Percentiles rank a stretch among this genome's conserved stretches.
These are phyloP conservation scores for Hyposoter dolosus DNA, from an alignment of 2,888 invertebrate species.

Conservation along the genomic window DNA sequence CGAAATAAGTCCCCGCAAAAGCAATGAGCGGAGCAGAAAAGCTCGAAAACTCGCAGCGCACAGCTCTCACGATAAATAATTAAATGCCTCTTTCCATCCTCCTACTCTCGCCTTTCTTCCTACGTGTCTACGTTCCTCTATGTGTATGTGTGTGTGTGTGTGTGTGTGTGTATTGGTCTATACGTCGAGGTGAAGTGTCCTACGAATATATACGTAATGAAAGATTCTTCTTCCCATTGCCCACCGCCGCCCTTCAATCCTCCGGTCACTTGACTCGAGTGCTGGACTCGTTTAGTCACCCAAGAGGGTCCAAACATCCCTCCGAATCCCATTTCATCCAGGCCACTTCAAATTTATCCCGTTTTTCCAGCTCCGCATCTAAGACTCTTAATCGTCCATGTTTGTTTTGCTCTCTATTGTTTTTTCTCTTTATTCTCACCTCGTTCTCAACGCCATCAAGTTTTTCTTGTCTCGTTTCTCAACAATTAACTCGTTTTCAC, in stretches of 20 bases:
- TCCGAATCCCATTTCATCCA: conserved; percentile 47
- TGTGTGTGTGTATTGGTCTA: not conserved
- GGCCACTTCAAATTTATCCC: conserved; percentile 30
- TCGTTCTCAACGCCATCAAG: not conserved
- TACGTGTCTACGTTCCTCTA: not conserved
- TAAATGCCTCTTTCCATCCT: conserved; percentile 52
- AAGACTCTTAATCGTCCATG: conserved; percentile 1
- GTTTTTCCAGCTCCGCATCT: conserved; percentile 23
- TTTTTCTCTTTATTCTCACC: not conserved
- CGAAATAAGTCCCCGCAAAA: conserved; percentile 22
- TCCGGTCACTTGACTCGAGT: conserved; percentile 7
- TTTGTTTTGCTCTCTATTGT: not conserved
- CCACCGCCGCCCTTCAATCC: not conserved
- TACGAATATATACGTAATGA: not conserved
- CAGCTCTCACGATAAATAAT: conserved; percentile 51
- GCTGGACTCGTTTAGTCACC: conserved; percentile 24
- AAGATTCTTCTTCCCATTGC: not conserved
- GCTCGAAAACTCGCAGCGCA: conserved; percentile 18
- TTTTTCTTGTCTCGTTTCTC: not conserved
- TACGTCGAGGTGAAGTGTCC: not conserved
- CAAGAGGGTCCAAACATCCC: conserved; percentile 8
- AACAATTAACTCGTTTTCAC: not conserved
- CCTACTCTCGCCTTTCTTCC: not conserved
- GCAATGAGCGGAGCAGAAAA: conserved; percentile 6
- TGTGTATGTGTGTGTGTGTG: not conserved